Base-by-base conservation (phyloP, 2,888 invertebrate species). In the Blastobasis adustella region DNA sequence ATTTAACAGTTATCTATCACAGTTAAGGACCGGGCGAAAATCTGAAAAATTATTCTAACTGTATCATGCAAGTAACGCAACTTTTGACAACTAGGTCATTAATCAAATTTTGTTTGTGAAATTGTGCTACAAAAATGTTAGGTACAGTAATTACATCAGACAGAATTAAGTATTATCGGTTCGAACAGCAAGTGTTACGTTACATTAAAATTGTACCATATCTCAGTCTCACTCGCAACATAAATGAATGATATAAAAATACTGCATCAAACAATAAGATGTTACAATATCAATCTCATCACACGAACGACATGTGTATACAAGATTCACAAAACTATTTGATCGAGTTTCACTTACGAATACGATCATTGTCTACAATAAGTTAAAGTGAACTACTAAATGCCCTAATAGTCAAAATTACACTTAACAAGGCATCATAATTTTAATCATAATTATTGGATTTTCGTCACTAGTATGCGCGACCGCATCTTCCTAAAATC, bases 381-480 rank as follows among this genome's bases (percentile, higher is more conserved):
- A 85, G 84, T 73, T 84, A 87, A 85, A 49, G 76, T 82, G 80
- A 82, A 77, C 83, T 82, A 86, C 73, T 72, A 85, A 87, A 85
- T 85, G 87, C 86, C 87, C 84, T 81, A 81, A 79, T 76, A 82
- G 78, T 83, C 82, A 82, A 82, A 71, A 79, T 81, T 84, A 85
- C 81, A 82, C 76, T 79, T 69, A 78, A 80, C 82, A 86, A 87
- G 88, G 85, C 86, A 85, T 83, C 81, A 74, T 75, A 62, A 67
- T 71, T 69, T 77, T 74, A 79, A 81, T 75, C 80, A 77, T 86
- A 80, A 84, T 87, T 88, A 87, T 88, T 87, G 87, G 87, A 87
- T 87, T 84, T 82, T 86, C 87, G 87, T 87, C 74, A 85, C 83
- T 88, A 88, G 73, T 84, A 82, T 88, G 88, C 88, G 87, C 88